Conservation (phyloP, 2,888 invertebrate species). For the Volucella zonaria region DNA sequence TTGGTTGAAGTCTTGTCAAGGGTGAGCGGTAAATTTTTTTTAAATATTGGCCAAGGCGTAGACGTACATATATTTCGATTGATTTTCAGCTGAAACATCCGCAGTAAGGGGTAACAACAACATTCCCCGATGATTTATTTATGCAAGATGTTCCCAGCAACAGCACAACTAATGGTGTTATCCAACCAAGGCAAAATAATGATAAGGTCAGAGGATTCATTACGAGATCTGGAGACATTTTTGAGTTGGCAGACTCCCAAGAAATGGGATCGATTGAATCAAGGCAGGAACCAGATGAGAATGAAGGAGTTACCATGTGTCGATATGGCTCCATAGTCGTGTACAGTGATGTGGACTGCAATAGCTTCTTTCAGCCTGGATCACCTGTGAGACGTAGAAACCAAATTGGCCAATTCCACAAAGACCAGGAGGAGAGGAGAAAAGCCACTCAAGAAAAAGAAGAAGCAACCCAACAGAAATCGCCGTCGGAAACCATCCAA, state of each 20-base stretch:
- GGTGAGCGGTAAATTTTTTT: slow-evolving; percentile 49
- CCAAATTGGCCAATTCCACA: slow-evolving; percentile 68
- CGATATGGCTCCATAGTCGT: slow-evolving; percentile 79
- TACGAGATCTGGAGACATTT: slow-evolving; percentile 78
- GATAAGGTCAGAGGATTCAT: slow-evolving; percentile 79
- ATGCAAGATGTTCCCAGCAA: background rate
- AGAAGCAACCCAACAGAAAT: slow-evolving; percentile 1
- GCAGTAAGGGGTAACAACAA: too few relatives aligned
- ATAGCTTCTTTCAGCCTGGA: slow-evolving; percentile 75
- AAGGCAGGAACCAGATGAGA: slow-evolving; percentile 75
- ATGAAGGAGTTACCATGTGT: slow-evolving; percentile 75
- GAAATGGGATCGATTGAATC: slow-evolving; percentile 77
- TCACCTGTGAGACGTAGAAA: background rate
- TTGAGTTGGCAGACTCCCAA: slow-evolving; percentile 77
- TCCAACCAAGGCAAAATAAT: background rate
- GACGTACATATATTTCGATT: background rate
- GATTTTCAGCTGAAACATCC: slow-evolving; percentile 34
- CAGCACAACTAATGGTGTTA: background rate
- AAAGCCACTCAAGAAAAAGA: slow-evolving; percentile 17
- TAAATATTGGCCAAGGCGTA: background rate
- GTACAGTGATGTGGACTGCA: slow-evolving; percentile 80
- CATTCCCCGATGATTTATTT: slow-evolving; percentile 9
- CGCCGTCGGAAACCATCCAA: background rate
- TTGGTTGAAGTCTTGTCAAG: slow-evolving; percentile 32
- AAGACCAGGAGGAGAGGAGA: slow-evolving; percentile 26